phyloP scores from a whole-genome alignment of 2,113 vertebrate genomes.

The Zosterops borbonicus region DNA sequence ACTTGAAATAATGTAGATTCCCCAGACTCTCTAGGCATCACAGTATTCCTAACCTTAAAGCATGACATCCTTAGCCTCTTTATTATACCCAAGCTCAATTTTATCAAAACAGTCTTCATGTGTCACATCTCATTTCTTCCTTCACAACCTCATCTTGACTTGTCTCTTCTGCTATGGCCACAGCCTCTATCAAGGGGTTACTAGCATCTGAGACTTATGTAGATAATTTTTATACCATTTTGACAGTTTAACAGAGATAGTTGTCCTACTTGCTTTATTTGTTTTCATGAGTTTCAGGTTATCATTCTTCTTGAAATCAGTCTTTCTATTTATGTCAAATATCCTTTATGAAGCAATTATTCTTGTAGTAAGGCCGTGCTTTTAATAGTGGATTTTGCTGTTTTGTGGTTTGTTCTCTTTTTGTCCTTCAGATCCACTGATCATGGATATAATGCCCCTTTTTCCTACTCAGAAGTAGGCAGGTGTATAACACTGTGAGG shows the following conservation, averaged over 20 bases:
- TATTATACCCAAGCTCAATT: background rate
- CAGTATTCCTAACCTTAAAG: background rate
- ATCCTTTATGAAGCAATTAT: background rate
- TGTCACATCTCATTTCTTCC: background rate
- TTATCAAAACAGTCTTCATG: background rate
- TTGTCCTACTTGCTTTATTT: background rate
- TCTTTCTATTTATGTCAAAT: background rate
- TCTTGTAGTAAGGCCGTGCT: background rate
- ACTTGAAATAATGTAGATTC: background rate
- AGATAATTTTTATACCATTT: background rate
- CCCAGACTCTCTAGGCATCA: accelerated
- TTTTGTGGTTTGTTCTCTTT: background rate
- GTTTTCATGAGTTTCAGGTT: background rate
- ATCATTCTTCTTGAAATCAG: background rate
- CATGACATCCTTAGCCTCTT: background rate
- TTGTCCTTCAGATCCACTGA: background rate
- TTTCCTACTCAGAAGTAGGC: background rate
- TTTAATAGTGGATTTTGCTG: background rate
- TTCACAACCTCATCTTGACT: background rate
- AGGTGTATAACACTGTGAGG: background rate
- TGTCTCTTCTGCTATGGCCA: background rate
- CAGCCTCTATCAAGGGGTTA: background rate
- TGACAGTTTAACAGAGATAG: background rate
- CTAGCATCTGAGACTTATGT: background rate
- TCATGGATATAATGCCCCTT: background rate